Conservation (phyloP, 2,888 invertebrate genomes). For the Tetranychus piercei region DNA sequence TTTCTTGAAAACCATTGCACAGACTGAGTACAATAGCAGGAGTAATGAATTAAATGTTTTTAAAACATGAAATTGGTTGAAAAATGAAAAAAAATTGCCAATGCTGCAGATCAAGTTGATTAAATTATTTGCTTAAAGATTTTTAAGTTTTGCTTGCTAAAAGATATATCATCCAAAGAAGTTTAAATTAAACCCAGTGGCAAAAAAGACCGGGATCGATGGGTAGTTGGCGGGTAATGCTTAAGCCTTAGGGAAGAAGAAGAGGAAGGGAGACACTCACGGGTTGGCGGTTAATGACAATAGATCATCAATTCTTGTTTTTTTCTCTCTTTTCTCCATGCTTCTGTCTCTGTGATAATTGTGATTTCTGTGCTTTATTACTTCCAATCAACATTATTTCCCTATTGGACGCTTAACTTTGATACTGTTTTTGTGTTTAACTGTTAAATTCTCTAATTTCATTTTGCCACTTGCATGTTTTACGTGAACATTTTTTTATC, state of each 20-base stretch:
- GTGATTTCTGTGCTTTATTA: neutral
- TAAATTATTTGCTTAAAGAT: too few species aligned
- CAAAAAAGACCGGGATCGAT: neutral
- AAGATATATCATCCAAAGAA: neutral
- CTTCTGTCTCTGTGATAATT: neutral
- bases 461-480: too few species aligned
- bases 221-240: neutral
- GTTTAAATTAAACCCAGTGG: neutral
- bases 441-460: too few species aligned
- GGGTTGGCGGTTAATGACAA: neutral
- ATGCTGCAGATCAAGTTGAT: too few species aligned
- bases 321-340: neutral
- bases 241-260: neutral
- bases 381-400: neutral
- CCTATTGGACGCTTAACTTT: too few species aligned
- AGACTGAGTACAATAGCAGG: neutral
- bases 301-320: neutral
- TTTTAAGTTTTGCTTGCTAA: too few species aligned
- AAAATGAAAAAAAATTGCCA: too few species aligned
- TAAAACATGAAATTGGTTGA: too few species aligned
- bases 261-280: neutral
- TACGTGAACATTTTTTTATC: too few species aligned
- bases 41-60: too few species aligned
- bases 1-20: neutral
- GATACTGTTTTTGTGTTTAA: too few species aligned